Conservation (phyloP, 2,888 invertebrate genomes). For the Sialis lutaria region DNA sequence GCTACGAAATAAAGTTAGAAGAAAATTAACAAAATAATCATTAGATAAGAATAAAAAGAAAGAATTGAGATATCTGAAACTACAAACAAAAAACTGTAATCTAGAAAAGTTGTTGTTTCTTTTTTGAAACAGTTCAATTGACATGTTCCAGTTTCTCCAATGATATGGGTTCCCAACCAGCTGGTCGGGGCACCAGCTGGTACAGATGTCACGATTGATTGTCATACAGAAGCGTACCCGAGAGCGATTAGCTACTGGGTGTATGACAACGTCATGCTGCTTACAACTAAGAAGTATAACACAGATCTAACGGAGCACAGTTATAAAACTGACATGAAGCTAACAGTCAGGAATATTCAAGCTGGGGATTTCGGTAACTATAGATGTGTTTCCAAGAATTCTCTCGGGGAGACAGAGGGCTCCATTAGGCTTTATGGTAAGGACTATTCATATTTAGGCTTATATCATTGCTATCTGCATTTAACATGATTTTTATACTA, state of each 20-base stretch:
- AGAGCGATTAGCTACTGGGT: conserved; percentile 88
- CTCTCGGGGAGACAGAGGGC: conserved; percentile 83
- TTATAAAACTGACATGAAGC: conserved; percentile 77
- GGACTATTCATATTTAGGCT: conserved; percentile 14
- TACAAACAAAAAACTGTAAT: background rate
- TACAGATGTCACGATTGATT: conserved; percentile 82
- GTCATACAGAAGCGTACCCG: conserved; percentile 84
- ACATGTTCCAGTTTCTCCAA: conserved; percentile 60
- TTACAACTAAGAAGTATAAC: conserved; percentile 76
- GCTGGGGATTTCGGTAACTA: conserved; percentile 79
- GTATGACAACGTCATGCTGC: conserved; percentile 75
- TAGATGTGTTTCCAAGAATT: conserved; percentile 85
- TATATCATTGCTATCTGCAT: conserved; percentile 13
- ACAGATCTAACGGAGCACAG: conserved; percentile 71
- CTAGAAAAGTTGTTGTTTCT: background rate
- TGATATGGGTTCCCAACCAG: conserved; percentile 91
- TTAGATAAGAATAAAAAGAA: too few species aligned
- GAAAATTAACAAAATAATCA: too few species aligned
- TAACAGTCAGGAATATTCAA: conserved; percentile 71
- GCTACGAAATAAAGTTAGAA: too few species aligned
- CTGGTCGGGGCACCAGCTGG: conserved; percentile 80
- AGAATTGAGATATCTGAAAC: too few species aligned
- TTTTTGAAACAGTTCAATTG: conserved; percentile 10
- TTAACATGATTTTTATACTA: background rate
- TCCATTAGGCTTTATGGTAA: conserved; percentile 82